Percentiles rank a stretch among this genome's conserved stretches.
Conservation (phyloP, 1,140 invertebrate genomes). For the Diprion similis region DNA sequence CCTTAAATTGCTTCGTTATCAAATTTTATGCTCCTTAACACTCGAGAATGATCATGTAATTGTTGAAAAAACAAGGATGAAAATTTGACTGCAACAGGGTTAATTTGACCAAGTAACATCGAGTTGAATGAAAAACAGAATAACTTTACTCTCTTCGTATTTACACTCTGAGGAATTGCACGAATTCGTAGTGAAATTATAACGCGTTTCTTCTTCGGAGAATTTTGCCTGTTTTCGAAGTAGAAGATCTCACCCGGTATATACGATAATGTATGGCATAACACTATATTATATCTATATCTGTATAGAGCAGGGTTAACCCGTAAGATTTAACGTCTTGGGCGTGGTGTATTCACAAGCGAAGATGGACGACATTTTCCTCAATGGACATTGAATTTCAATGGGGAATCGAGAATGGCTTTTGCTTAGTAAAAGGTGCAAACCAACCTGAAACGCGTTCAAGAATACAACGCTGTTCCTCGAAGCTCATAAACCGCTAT, state of each 20-base stretch:
- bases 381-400: constrained; percentile 51
- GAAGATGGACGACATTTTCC: constrained; percentile 51
- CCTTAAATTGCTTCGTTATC: too few species aligned
- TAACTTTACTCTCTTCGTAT: background rate
- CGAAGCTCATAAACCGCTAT: too few species aligned
- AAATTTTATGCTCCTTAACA: too few species aligned
- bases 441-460: too few species aligned
- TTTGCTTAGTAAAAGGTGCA: background rate
- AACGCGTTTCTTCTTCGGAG: background rate
- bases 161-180: background rate
- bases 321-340: constrained; percentile 49
- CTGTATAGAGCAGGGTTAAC: constrained; percentile 29
- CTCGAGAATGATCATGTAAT: background rate
- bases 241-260: background rate
- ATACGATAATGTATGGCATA: background rate
- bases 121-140: background rate
- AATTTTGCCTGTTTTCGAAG: background rate
- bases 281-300: constrained; percentile 1
- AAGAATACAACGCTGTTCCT: too few species aligned
- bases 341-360: constrained; percentile 40
- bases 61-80: background rate
- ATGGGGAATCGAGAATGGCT: constrained; percentile 43
- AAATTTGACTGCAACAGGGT: background rate
- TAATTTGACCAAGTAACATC: background rate
- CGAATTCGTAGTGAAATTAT: background rate